Evolutionary conservation across 2,888 invertebrate species (phyloP), one percentile per base, ranked within the genome.

Genomic region (Hypena proboscidalis): DNA sequence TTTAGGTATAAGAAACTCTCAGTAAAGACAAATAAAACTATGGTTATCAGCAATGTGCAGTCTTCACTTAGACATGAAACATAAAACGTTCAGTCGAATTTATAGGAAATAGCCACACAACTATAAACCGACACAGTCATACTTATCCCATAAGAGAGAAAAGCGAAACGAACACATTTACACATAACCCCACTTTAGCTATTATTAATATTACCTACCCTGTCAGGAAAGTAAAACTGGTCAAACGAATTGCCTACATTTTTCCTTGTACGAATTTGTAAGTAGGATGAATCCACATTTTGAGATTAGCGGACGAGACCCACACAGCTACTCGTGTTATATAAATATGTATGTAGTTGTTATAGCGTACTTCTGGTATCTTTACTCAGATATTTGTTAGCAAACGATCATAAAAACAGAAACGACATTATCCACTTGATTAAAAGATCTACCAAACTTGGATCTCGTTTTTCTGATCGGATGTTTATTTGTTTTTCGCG

Each of bases 321-420:
- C 33, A 10, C 15, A 23, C 17, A 38, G 11, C 11, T 17, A 23
- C 13, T 21, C 14, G 13, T 22, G 9, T 4, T 10, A 9, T 13
- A 11, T 37, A 20, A 29, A n/a, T 20, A 21, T 39, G 23, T 37
- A 35, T 49, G 10, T 46, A 31, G 17, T 23, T 27, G 26, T 34
- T 44, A 39, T 57, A 50, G 34, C 43, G 23, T 30, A 33, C 26
- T 44, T 50, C 31, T 46, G 54, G 36, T 65, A 62, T 65, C 50
- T 62, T 62, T 61, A 65, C 61, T 67, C 55, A 61, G 58, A 58
- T 48, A 52, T 67, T 47, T 46, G 23, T 29, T 47, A 35, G 44
- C 22, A 49, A 47, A 40, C 35, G 58, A 60, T 59, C 60, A 67
- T 70, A 71, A 71, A 68, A 68, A 55, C 41, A 57, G 48, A 52